phyloP scores from a whole-genome alignment of 37 sponge, comb jelly and placozoan genomes.

The Eunapius fragilis region DNA sequence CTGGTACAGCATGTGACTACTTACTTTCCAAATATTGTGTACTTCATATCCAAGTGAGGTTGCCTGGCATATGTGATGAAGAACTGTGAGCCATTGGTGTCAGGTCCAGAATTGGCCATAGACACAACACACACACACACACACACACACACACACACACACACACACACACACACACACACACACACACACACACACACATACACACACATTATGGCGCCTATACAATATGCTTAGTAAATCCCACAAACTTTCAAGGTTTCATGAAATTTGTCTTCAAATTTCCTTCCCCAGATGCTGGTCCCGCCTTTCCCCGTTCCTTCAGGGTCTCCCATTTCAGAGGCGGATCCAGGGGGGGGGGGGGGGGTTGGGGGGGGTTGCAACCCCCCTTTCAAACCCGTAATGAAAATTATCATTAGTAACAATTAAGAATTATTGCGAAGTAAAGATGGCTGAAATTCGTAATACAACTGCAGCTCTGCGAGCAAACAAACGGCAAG shows the following conservation, averaged over 20 bases:
- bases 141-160: conserved; percentile 46
- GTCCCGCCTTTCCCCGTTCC: conserved; percentile 96
- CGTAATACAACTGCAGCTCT: too few relatives aligned
- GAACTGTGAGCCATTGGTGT: conserved; percentile 98
- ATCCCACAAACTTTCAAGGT: conserved; percentile 72
- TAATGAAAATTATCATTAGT: too few relatives aligned
- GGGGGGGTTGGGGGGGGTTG: too few relatives aligned
- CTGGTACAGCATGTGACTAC: conserved; percentile 6
- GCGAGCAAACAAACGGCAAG: too few relatives aligned
- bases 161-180: too few relatives aligned
- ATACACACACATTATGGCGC: background rate
- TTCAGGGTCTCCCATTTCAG: conserved; percentile 96
- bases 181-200: too few relatives aligned
- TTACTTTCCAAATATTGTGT: conserved; percentile 94
- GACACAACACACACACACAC: conserved; percentile 83
- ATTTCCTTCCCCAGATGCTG: conserved; percentile 92
- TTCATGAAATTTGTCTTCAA: conserved; percentile 95
- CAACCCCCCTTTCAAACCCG: too few relatives aligned
- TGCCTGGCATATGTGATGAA: conserved; percentile 95
- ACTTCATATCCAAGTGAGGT: conserved; percentile 91
- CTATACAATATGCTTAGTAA: background rate
- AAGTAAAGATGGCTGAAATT: too few relatives aligned
- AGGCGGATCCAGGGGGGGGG: too few relatives aligned
- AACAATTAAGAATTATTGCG: too few relatives aligned
- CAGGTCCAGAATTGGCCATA: conserved; percentile 97